Percentiles rank a stretch among this genome's conserved stretches.
Evolutionary conservation across 2,113 vertebrate species (phyloP).

Genomic region (human): GRCh38 chr6:94986501-94987000

Average conservation of each 20-base stretch:
- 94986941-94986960: not conserved
- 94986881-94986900: not conserved
- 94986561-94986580: no score
- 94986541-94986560: not conserved
- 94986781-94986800: not conserved
- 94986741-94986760: not conserved
- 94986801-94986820: not conserved
- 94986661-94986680: not conserved
- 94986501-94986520: not conserved
- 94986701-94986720: not conserved
- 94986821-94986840: not conserved
- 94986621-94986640: not conserved
- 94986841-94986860: not conserved
- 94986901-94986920: not conserved
- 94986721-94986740: not conserved
- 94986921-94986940: not conserved
- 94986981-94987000: not conserved
- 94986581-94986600: not conserved
- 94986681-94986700: not conserved
- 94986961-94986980: not conserved
- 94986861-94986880: not conserved
- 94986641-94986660: not conserved
- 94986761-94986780: not conserved
- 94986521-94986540: not conserved
- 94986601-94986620: not conserved